These are phyloP conservation scores for Leucozona laternaria DNA, from an alignment of 2,888 invertebrate genomes.

Conservation along the genomic window DNA sequence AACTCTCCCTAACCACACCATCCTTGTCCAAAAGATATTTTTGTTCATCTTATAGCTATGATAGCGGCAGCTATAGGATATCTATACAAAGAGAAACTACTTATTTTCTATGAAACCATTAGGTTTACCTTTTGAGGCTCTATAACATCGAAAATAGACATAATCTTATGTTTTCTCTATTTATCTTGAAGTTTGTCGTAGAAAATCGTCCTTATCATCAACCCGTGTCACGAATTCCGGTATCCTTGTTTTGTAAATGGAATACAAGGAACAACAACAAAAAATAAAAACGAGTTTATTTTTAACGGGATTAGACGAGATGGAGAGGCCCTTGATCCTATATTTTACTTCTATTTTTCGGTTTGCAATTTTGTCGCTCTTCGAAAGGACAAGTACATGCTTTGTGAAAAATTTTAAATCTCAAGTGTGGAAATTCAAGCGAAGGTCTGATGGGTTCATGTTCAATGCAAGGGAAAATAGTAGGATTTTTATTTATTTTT, in stretches of 20 bases:
- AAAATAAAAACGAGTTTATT: neutral
- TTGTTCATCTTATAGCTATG: neutral
- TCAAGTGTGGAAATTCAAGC: neutral
- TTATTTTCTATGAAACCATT: constrained; percentile 8
- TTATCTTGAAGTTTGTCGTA: constrained; percentile 39
- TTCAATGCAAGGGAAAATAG: neutral
- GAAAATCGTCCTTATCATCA: constrained; percentile 42
- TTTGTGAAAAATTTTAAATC: constrained; percentile 4
- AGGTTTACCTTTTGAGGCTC: constrained; percentile 31
- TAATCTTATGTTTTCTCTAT: constrained; percentile 29
- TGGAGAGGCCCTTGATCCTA: constrained; percentile 22
- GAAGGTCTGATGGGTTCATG: neutral
- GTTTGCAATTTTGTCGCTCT: neutral
- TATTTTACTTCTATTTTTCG: neutral
- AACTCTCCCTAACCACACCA: neutral
- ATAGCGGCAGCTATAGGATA: no score
- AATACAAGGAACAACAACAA: neutral
- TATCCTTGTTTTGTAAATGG: constrained; percentile 27
- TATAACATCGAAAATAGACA: constrained; percentile 22
- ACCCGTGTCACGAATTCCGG: constrained; percentile 41
- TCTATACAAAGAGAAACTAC: neutral
- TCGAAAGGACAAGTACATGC: constrained; percentile 5
- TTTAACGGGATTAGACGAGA: constrained; percentile 26
- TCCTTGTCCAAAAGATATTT: constrained; percentile 23
- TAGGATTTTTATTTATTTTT: neutral